phyloP scores from a whole-genome alignment of 2,797 vertebrate species.

The Ptychadena robeensis region DNA sequence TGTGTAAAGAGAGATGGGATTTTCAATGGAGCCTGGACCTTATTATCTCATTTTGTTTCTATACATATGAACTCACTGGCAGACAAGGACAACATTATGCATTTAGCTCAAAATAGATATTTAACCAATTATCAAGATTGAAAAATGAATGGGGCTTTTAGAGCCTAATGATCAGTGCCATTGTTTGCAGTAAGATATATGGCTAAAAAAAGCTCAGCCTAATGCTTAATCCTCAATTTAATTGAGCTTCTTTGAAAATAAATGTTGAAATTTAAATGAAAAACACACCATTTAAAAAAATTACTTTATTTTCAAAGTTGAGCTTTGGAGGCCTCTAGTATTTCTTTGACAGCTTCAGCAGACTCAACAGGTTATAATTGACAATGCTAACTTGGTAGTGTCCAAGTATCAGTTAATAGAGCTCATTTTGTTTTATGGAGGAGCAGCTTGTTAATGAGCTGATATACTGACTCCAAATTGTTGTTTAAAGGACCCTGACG shows the following conservation, averaged over 20 bases:
- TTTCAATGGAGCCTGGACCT: conserved; percentile 57
- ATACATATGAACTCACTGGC: conserved; percentile 44
- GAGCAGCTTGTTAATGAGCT: too few species aligned
- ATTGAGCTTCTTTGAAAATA: not conserved
- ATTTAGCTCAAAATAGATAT: conserved; percentile 58
- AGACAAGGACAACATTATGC: conserved; percentile 58
- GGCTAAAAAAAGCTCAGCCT: conserved; percentile 9
- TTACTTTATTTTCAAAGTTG: too few species aligned
- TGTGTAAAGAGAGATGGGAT: conserved; percentile 48
- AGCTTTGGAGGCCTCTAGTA: too few species aligned
- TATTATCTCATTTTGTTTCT: conserved; percentile 54
- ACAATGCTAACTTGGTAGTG: too few species aligned
- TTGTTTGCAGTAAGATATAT: conserved; percentile 42
- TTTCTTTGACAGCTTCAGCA: too few species aligned
- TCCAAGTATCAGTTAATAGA: too few species aligned
- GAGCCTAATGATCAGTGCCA: conserved; percentile 22
- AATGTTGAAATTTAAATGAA: not conserved
- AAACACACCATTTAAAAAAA: not conserved
- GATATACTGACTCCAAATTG: too few species aligned
- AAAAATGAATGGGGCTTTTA: conserved; percentile 51
- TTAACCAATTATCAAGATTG: conserved; percentile 44
- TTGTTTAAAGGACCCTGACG: too few species aligned
- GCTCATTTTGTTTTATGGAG: too few species aligned
- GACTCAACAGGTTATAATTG: too few species aligned
- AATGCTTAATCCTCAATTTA: conserved; percentile 6